A percentile compares a stretch with the other conserved stretches of the same genome.
Conservation (phyloP, 1,140 invertebrate species). For the Euschistus heros region DNA sequence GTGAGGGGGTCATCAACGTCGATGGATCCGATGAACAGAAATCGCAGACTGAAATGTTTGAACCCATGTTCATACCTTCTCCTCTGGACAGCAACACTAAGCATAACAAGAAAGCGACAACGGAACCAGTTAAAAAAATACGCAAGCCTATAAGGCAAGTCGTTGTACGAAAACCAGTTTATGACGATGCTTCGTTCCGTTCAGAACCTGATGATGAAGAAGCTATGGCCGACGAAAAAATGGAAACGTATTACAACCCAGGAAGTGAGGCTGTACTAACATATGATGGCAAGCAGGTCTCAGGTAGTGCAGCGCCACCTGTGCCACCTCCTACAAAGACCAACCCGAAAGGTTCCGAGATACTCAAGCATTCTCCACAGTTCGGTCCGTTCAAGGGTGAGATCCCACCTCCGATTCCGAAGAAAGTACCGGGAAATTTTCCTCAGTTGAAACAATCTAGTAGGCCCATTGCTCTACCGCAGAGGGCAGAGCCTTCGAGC, state of each 20-base stretch:
- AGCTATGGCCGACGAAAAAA: slow-evolving; percentile 55
- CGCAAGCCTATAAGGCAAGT: slow-evolving; percentile 24
- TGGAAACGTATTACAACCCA: slow-evolving; percentile 56
- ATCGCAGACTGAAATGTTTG: slow-evolving; percentile 43
- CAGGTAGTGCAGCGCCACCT: slow-evolving; percentile 40
- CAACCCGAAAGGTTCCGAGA: slow-evolving; percentile 12
- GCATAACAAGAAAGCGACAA: slow-evolving; percentile 23
- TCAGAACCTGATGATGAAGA: slow-evolving; percentile 39
- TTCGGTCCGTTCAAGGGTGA: slow-evolving; percentile 59
- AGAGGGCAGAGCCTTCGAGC: slow-evolving; percentile 29
- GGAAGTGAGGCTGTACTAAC: slow-evolving; percentile 42
- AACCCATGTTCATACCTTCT: slow-evolving; percentile 63
- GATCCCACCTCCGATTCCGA: slow-evolving; percentile 44
- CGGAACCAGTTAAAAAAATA: slow-evolving; percentile 22
- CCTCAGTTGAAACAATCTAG: slow-evolving; percentile 31
- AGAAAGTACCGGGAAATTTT: slow-evolving; percentile 33
- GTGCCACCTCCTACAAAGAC: slow-evolving; percentile 17
- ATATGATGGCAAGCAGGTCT: slow-evolving; percentile 59
- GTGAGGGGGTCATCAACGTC: slow-evolving; percentile 24
- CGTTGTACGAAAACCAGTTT: slow-evolving; percentile 19
- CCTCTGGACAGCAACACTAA: slow-evolving; percentile 40
- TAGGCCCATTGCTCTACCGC: slow-evolving; percentile 22
- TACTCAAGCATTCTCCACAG: slow-evolving; percentile 48
- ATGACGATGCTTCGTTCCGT: slow-evolving; percentile 25
- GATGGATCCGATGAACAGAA: slow-evolving; percentile 33